Evolutionary conservation across 2,888 invertebrate genomes (phyloP).

Genomic region (Ellobium chinense): DNA sequence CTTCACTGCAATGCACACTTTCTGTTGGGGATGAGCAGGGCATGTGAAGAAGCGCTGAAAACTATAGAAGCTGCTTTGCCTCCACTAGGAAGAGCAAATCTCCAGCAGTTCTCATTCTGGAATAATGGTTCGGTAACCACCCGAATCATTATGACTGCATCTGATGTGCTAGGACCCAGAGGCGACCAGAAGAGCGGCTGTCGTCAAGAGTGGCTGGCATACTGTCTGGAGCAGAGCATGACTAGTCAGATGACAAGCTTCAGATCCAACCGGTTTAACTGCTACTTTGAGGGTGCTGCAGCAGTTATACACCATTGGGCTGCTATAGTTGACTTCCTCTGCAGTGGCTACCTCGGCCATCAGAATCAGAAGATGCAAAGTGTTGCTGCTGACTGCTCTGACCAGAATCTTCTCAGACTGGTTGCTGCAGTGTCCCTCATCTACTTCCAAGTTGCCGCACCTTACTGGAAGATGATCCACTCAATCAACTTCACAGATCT

Average conservation of each 20-base stretch:
- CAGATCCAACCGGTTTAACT: conserved; percentile 24
- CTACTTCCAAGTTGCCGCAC: not conserved
- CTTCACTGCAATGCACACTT: conserved; percentile 5
- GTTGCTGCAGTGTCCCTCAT: not conserved
- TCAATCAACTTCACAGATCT: no score
- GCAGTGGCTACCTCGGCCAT: not conserved
- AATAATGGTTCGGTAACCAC: not conserved
- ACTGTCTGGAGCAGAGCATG: no score
- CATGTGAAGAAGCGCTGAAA: not conserved
- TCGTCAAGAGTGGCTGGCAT: not conserved
- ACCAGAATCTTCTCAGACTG: not conserved
- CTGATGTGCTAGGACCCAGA: not conserved
- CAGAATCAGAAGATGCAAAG: not conserved
- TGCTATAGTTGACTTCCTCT: not conserved
- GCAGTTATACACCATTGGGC: conserved; percentile 12
- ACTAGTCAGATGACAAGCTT: not conserved
- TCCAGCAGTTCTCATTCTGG: not conserved
- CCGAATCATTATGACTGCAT: not conserved
- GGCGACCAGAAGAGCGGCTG: conserved; percentile 19
- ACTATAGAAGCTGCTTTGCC: not conserved
- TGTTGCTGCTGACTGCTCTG: not conserved
- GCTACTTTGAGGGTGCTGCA: conserved; percentile 21
- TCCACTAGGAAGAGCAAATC: not conserved
- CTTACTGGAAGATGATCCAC: not conserved
- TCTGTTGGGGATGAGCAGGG: not conserved